Conservation (phyloP, 2,113 vertebrate species). For the Heptranchias perlo region DNA sequence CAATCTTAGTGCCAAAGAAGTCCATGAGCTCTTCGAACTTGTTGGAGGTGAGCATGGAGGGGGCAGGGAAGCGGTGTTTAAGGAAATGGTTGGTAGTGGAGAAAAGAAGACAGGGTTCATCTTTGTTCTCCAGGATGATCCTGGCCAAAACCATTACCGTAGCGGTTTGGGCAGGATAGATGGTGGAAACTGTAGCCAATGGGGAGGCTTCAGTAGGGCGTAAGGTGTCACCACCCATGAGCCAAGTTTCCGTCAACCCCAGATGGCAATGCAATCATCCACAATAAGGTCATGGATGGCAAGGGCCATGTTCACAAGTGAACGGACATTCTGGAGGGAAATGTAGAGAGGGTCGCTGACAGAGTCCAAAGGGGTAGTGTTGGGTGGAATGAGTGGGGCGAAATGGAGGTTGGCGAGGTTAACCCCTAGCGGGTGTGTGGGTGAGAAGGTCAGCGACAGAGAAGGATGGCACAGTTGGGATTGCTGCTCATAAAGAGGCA, state of each 20-base stretch:
- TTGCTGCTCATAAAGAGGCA: neutral
- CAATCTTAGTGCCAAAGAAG: neutral
- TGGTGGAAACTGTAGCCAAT: too few relatives aligned
- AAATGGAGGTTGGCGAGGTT: neutral
- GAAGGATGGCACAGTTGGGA: neutral
- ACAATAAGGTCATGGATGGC: neutral
- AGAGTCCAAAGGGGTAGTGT: neutral
- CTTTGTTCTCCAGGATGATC: neutral
- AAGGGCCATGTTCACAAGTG: neutral
- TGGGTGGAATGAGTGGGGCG: neutral
- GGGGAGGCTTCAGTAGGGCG: too few relatives aligned
- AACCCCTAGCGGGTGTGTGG: neutral
- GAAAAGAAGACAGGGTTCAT: too few relatives aligned
- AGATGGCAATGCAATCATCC: neutral
- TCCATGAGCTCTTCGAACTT: neutral
- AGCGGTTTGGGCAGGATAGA: too few relatives aligned
- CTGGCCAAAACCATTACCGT: neutral
- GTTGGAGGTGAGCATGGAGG: neutral
- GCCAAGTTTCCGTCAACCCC: too few relatives aligned
- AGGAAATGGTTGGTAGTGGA: neutral
- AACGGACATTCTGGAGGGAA: neutral
- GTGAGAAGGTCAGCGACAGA: neutral
- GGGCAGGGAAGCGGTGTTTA: neutral
- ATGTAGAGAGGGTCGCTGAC: neutral
- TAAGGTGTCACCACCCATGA: too few relatives aligned